phyloP scores from a whole-genome alignment of 35 echinoderm and acorn worm genomes.

The Patiria miniata region DNA sequence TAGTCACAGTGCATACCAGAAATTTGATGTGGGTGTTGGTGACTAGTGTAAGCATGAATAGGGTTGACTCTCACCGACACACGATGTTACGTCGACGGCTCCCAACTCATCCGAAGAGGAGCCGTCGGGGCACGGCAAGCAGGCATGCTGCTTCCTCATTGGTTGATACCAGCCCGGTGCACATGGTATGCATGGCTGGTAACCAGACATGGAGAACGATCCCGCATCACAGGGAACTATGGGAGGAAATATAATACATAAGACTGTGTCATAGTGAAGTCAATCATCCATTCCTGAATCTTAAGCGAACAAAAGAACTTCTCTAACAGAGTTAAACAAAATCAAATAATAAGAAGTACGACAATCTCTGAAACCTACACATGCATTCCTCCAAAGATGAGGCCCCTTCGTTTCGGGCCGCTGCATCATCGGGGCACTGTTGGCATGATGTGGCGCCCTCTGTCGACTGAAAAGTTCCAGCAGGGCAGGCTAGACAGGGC shows the following conservation, averaged over 20 bases:
- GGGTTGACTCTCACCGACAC: neutral
- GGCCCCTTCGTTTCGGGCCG: neutral
- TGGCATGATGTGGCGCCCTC: slow-evolving; percentile 17
- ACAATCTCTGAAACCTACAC: too few species aligned
- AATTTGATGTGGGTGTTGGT: too few species aligned
- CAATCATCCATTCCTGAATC: too few species aligned
- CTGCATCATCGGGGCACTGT: neutral
- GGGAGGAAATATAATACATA: neutral
- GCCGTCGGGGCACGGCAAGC: neutral
- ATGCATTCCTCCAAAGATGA: too few species aligned
- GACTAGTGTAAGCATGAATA: too few species aligned
- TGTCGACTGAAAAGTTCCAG: slow-evolving; percentile 20
- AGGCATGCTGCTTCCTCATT: neutral
- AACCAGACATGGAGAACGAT: neutral
- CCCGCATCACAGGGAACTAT: neutral
- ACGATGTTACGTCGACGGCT: neutral
- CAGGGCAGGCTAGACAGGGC: slow-evolving; percentile 11
- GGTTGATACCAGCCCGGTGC: slow-evolving; percentile 6
- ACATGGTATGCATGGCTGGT: slow-evolving; percentile 13
- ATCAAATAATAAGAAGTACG: too few species aligned
- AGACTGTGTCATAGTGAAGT: too few species aligned
- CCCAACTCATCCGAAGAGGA: neutral
- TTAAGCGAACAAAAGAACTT: too few species aligned
- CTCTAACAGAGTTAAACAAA: too few species aligned
- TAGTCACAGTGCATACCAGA: too few species aligned